A percentile compares a stretch with the other conserved stretches of the same genome.
Conservation (phyloP, 2,113 vertebrate genomes). For the Halichoerus grypus region DNA sequence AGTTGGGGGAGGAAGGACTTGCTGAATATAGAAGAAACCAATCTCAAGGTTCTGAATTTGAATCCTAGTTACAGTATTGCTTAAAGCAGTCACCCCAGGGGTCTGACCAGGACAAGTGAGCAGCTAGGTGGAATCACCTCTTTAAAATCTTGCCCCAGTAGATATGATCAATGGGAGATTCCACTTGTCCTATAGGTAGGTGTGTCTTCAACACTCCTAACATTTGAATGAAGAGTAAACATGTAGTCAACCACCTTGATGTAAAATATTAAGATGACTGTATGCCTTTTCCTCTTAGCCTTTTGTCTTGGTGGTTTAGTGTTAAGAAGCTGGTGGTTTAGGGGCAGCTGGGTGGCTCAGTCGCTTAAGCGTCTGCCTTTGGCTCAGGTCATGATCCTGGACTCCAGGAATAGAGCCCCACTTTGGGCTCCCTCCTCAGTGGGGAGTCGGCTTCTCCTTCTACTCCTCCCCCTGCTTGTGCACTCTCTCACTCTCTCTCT, state of each 20-base stretch:
- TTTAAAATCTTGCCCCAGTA: background rate
- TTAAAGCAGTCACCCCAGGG: background rate
- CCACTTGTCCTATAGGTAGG: background rate
- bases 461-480: too few species aligned
- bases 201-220: background rate
- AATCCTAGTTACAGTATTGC: background rate
- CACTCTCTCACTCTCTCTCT: too few species aligned
- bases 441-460: too few species aligned
- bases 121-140: background rate
- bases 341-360: too few species aligned
- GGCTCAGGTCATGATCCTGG: too few species aligned
- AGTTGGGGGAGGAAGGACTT: background rate
- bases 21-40: background rate
- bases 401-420: too few species aligned
- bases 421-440: too few species aligned
- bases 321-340: background rate
- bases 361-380: too few species aligned
- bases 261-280: background rate
- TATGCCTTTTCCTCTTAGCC: background rate
- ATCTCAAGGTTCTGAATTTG: background rate
- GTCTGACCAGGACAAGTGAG: background rate
- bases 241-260: background rate
- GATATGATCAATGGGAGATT: background rate
- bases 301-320: background rate
- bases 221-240: background rate